A percentile compares a stretch with the other conserved stretches of the same genome.
Evolutionary conservation across 2,797 vertebrate species (phyloP).

Genomic region (Antennarius maculatus): DNA sequence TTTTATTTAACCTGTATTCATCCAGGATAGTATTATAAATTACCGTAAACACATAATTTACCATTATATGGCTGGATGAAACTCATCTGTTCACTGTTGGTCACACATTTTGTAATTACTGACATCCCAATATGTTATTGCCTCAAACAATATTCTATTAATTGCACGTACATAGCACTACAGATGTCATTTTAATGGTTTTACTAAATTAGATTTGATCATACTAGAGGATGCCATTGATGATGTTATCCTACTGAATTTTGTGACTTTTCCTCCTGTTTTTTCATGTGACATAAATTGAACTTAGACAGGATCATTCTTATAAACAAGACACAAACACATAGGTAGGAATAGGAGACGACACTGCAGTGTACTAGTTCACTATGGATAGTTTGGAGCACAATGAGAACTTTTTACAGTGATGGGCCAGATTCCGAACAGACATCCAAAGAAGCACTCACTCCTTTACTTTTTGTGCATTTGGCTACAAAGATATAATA

Average conservation of each 20-base stretch:
- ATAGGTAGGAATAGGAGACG: not conserved
- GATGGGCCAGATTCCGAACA: conserved; percentile 28
- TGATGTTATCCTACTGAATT: not conserved
- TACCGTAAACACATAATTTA: no score
- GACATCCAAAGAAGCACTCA: conserved; percentile 23
- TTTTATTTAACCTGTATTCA: no score
- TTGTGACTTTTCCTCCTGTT: not conserved
- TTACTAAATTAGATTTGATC: not conserved
- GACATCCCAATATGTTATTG: not conserved
- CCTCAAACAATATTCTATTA: not conserved
- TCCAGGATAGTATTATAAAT: no score
- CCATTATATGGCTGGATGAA: not conserved
- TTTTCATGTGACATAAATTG: no score
- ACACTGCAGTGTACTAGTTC: not conserved
- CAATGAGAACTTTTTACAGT: conserved; percentile 13
- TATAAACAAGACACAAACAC: conserved; percentile 9
- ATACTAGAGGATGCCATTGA: not conserved
- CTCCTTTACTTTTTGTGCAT: conserved; percentile 33
- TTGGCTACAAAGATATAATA: conserved; percentile 14
- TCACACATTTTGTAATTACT: not conserved
- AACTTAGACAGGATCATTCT: not conserved
- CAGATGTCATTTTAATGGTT: not conserved
- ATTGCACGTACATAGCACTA: not conserved
- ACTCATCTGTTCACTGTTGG: not conserved
- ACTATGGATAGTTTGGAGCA: conserved; percentile 13